phyloP scores from a whole-genome alignment of 2,113 vertebrate genomes.

The Gnathonemus longibarbis region DNA sequence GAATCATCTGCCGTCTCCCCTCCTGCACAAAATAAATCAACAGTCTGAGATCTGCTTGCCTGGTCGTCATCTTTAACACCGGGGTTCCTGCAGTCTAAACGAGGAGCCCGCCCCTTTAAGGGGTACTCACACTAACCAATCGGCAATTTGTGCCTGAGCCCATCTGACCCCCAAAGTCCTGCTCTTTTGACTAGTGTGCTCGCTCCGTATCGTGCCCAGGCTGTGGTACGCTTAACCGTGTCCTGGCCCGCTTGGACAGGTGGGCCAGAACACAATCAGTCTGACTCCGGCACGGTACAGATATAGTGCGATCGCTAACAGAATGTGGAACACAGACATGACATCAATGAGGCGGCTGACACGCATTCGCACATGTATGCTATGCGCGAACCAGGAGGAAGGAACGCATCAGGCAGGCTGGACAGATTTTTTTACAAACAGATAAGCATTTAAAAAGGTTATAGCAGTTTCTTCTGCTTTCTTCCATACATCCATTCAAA shows the following conservation, averaged over 20 bases:
- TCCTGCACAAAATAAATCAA: slow-evolving; percentile 47
- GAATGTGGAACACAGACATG: not conserved
- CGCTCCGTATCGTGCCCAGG: not conserved
- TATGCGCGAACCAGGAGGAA: too few species aligned
- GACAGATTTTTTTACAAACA: too few species aligned
- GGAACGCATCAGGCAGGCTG: too few species aligned
- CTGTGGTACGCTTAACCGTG: not conserved
- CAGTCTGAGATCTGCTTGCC: not conserved
- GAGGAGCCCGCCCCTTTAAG: not conserved
- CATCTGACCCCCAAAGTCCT: not conserved
- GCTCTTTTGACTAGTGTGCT: not conserved
- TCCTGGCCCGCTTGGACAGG: too few species aligned
- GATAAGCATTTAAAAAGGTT: not conserved
- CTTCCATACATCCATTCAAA: not conserved
- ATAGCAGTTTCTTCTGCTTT: not conserved
- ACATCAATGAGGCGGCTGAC: not conserved
- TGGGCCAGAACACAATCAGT: not conserved
- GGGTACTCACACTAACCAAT: not conserved
- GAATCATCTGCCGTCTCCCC: slow-evolving; percentile 79
- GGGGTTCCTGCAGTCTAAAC: not conserved
- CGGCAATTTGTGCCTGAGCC: too few species aligned
- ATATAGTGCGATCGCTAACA: not conserved
- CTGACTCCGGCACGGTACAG: not conserved
- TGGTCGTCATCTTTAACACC: not conserved
- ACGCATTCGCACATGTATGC: too few species aligned